These are phyloP conservation scores for Synergus gifuensis DNA, from an alignment of 2,888 invertebrate genomes.

Conservation along the genomic window DNA sequence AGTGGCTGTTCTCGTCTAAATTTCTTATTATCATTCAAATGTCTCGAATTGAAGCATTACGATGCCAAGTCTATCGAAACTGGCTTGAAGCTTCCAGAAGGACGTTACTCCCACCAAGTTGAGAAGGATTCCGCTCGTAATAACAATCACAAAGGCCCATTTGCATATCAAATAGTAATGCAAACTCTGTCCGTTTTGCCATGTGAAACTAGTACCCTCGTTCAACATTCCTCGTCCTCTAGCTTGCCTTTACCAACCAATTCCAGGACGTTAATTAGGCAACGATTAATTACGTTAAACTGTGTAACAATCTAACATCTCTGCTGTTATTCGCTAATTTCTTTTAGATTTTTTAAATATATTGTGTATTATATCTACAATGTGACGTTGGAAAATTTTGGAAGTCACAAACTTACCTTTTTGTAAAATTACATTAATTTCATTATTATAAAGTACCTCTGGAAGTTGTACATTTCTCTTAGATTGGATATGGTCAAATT, in stretches of 20 bases:
- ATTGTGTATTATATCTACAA: neutral
- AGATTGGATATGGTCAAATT: no score
- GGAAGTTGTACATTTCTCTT: no score
- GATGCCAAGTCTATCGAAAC: conserved; percentile 34
- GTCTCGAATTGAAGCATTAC: conserved; percentile 22
- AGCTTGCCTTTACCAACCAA: neutral
- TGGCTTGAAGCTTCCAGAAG: conserved; percentile 15
- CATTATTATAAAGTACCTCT: no score
- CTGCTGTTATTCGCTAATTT: neutral
- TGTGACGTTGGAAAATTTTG: no score
- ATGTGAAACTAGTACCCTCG: conserved; percentile 41
- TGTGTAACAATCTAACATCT: neutral
- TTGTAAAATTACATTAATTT: no score
- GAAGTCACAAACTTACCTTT: no score
- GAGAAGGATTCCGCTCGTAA: conserved; percentile 46
- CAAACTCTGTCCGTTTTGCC: conserved; percentile 46
- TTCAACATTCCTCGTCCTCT: conserved; percentile 21
- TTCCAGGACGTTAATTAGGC: conserved; percentile 49
- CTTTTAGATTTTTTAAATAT: neutral
- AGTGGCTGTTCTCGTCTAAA: conserved; percentile 13
- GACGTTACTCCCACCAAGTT: conserved; percentile 19
- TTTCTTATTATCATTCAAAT: conserved; percentile 37
- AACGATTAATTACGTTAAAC: conserved; percentile 53
- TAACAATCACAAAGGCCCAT: conserved; percentile 56
- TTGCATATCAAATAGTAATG: conserved; percentile 53